Percentiles rank a stretch among this genome's conserved stretches.
phyloP scores from a whole-genome alignment of 2,888 invertebrate genomes.

The Macropis europaea region DNA sequence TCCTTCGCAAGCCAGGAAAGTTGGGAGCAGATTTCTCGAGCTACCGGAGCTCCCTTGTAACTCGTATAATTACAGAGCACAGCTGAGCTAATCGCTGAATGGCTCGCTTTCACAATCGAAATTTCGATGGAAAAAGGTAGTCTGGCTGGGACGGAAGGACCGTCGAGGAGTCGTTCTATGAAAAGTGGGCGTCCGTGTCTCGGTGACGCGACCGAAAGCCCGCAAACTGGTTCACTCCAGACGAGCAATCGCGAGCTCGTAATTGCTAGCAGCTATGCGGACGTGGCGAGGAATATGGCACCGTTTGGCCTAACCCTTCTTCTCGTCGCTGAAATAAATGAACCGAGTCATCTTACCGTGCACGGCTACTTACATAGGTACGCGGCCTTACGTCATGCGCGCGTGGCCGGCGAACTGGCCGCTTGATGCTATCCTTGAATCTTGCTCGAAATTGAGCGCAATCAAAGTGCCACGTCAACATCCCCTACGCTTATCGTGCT shows the following conservation, averaged over 20 bases:
- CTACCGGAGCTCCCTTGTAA: too few relatives aligned
- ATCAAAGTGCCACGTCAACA: conserved; percentile 66
- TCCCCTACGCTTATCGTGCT: conserved; percentile 29
- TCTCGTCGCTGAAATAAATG: conserved; percentile 58
- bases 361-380: conserved; percentile 57
- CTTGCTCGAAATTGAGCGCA: conserved; percentile 62
- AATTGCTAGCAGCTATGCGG: conserved; percentile 54
- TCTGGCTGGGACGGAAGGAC: background rate
- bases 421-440: conserved; percentile 66
- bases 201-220: conserved; percentile 57
- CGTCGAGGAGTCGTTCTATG: background rate
- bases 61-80: too few relatives aligned
- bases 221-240: conserved; percentile 69
- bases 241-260: conserved; percentile 57
- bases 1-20: too few relatives aligned
- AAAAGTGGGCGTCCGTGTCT: conserved; percentile 46
- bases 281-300: conserved; percentile 48
- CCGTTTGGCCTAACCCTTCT: conserved; percentile 47
- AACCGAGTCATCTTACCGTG: conserved; percentile 54
- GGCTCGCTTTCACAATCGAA: too few relatives aligned
- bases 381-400: conserved; percentile 62
- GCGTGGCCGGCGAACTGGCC: conserved; percentile 45
- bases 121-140: background rate
- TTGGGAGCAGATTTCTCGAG: too few relatives aligned
- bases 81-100: too few relatives aligned